These are phyloP conservation scores for Platypus cylindrus DNA, from an alignment of 2,888 invertebrate species.

Conservation along the genomic window DNA sequence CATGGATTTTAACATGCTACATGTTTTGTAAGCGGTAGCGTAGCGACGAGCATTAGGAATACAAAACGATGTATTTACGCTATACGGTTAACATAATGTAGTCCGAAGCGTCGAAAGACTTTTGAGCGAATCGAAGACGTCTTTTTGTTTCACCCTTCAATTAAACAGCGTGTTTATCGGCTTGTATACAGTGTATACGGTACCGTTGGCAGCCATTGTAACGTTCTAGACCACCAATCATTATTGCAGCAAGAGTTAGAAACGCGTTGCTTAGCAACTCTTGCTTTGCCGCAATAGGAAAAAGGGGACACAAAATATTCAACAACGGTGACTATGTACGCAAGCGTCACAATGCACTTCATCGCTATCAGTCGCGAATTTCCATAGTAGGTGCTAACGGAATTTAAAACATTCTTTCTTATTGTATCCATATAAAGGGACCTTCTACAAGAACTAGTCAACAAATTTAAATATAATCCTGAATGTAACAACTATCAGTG, in stretches of 20 bases:
- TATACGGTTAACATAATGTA: too few species aligned
- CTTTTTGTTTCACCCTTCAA: constrained; percentile 16
- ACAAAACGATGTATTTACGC: constrained; percentile 10
- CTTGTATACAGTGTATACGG: constrained; percentile 28
- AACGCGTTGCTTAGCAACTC: constrained; percentile 36
- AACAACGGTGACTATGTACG: constrained; percentile 3
- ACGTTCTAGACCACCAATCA: constrained; percentile 36
- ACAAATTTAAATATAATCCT: too few species aligned
- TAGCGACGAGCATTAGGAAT: constrained; percentile 9
- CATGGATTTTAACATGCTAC: constrained; percentile 7
- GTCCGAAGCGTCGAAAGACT: too few species aligned
- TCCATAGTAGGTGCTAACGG: too few species aligned
- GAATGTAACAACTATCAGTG: too few species aligned
- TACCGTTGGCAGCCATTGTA: constrained; percentile 34
- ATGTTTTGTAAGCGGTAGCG: constrained; percentile 10
- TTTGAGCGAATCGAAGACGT: constrained; percentile 12
- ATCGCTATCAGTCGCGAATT: too few species aligned
- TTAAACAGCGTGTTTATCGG: constrained; percentile 32
- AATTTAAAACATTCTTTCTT: too few species aligned
- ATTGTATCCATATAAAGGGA: too few species aligned
- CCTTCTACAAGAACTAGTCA: too few species aligned
- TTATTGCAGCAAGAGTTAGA: constrained; percentile 36
- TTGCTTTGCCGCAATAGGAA: constrained; percentile 8
- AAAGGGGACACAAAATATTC: constrained; percentile 8
- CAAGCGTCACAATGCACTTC: constrained; percentile 9